phyloP scores from a whole-genome alignment of 2,888 invertebrate species.

The Hoplodrina ambigua region DNA sequence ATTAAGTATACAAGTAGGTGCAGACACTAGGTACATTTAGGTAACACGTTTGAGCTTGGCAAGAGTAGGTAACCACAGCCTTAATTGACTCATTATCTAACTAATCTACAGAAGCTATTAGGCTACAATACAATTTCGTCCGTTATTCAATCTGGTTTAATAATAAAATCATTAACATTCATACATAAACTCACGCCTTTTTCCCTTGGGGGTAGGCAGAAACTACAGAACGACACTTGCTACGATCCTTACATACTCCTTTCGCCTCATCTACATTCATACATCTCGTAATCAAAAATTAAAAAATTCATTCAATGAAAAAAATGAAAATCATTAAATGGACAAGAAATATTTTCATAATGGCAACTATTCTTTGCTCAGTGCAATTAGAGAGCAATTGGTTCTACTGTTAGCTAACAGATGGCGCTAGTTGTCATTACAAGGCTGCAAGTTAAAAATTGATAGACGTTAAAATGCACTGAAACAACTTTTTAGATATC shows the following conservation, averaged over 20 bases:
- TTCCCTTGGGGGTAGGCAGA: too few species aligned
- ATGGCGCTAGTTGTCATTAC: conserved; percentile 24
- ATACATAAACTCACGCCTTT: too few species aligned
- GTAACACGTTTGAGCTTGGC: neutral
- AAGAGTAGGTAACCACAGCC: neutral
- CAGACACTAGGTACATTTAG: neutral
- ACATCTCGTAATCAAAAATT: too few species aligned
- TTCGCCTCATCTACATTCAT: too few species aligned
- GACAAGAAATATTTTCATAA: neutral
- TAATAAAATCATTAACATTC: too few species aligned
- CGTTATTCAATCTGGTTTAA: neutral
- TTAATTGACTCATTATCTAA: neutral
- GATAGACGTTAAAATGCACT: neutral
- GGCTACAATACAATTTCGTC: neutral
- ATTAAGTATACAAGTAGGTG: neutral
- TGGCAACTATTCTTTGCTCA: neutral
- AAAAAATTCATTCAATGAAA: too few species aligned
- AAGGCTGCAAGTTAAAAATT: neutral
- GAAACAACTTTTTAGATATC: neutral
- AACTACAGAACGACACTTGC: too few species aligned
- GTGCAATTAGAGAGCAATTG: neutral
- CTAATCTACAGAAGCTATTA: too few species aligned
- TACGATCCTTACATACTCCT: too few species aligned
- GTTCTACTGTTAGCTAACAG: conserved; percentile 23
- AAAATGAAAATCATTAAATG: neutral